Evolutionary conservation across 2,797 vertebrate species (phyloP).

Genomic region (Galagoides demidoff): DNA sequence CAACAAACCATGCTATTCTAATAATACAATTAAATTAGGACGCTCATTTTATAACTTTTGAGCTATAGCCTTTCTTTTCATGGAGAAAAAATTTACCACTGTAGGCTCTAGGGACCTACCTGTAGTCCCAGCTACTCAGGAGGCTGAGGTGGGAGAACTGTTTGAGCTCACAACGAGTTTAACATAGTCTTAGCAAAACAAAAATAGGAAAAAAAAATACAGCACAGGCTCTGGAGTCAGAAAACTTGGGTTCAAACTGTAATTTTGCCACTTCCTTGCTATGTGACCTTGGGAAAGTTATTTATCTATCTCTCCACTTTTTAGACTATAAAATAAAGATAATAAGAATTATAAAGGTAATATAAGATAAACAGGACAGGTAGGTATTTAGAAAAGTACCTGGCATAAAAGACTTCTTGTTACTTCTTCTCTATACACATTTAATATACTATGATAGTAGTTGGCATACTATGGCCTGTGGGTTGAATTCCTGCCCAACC

Average conservation of each 20-base stretch:
- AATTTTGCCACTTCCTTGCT: not conserved
- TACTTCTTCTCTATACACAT: not conserved
- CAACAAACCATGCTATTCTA: not conserved
- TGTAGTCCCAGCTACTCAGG: not conserved
- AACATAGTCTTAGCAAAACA: not conserved
- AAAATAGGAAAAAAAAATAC: not conserved
- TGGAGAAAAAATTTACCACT: not conserved
- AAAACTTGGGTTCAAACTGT: not conserved
- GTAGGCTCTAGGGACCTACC: not conserved
- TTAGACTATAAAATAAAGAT: not conserved
- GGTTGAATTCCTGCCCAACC: not conserved
- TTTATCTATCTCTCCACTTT: not conserved
- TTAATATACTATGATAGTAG: not conserved
- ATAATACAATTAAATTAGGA: slow-evolving; percentile 33
- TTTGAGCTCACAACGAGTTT: not conserved
- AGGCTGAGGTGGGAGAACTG: not conserved
- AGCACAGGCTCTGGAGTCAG: not conserved
- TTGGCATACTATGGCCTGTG: not conserved
- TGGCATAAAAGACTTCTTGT: not conserved
- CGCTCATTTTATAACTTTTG: not conserved
- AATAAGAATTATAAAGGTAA: not conserved
- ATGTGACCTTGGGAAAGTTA: not conserved
- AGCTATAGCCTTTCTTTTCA: not conserved
- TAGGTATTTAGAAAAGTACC: slow-evolving; percentile 29
- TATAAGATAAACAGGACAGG: not conserved